Base-by-base conservation (phyloP, 1,140 invertebrate species). In the Vanessa tameamea region DNA sequence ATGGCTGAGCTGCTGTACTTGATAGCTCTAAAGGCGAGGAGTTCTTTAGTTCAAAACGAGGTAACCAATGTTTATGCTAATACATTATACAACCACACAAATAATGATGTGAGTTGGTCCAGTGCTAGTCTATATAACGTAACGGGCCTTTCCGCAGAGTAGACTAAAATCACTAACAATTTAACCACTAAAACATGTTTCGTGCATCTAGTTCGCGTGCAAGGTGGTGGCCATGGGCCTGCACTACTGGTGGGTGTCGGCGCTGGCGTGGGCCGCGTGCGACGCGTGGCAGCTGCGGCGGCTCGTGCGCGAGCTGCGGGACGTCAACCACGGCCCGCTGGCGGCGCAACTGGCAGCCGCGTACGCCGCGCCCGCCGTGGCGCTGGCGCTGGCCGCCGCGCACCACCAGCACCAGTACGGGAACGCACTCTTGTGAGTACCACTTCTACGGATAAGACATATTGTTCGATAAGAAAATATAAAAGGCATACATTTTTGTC, bases 401-500 rank as follows among this genome's bases (percentile, higher is more conserved):
- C 97, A 99, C 0, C 94, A 98, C 59, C 97, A 97, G n/a, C 97
- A 99, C 86, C 97, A 98, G 85, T 99, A 99, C 89, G 98, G 98
- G 75, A 98, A 98, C 87, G 96, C 96, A 81, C 95, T 97, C 75
- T 98, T 98, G 97, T 98, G 94, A 96, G 97, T 96, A 57, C 15
- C 9, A 9, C 20, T 20, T 20, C 20, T 16, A 14, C 14, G 3
- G 26, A 31, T 31, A 16, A 55, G 3, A 15, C n/a, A n/a, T 16
- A n/a, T 43, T 43, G 1, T 43, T 9, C 7, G 3, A 43, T 43
- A 43, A 43, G 31, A 37, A 37, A 37, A 20, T 20, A 20, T 20
- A 31, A 31, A 31, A 31, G 26, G 26, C 26, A 6, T 31, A 31
- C 6, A 6, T 31, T 31, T 31, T 31, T 6, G 3, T 31, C 3